A percentile compares a stretch with the other conserved stretches of the same genome.
Evolutionary conservation across 2,888 invertebrate genomes (phyloP).

Genomic region (Pseudococcus jackbeardsleyi): DNA sequence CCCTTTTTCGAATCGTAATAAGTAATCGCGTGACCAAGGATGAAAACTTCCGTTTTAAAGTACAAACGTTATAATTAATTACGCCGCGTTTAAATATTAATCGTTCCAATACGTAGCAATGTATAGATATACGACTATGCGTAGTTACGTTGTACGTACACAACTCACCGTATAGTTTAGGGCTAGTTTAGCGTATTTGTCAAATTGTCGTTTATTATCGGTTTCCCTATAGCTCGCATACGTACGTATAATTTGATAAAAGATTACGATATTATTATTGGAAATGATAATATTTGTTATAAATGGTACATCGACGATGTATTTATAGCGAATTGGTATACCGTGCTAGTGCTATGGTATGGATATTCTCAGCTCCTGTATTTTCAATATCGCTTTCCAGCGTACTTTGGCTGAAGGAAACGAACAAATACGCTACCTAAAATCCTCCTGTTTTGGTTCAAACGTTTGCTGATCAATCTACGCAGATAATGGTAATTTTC

Average conservation of each 20-base stretch:
- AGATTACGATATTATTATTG: constrained; percentile 42
- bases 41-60: constrained; percentile 31
- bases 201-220: constrained; percentile 23
- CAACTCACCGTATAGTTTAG: neutral
- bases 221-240: neutral
- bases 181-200: constrained; percentile 30
- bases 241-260: neutral
- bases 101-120: neutral
- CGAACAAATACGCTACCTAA: too few species aligned
- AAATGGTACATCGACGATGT: neutral
- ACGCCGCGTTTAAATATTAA: constrained; percentile 21
- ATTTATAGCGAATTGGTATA: too few species aligned
- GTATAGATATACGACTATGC: neutral
- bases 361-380: too few species aligned
- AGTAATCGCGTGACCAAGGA: constrained; percentile 15
- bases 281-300: constrained; percentile 2
- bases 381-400: too few species aligned
- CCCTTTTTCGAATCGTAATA: constrained; percentile 11
- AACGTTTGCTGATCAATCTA: too few species aligned
- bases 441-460: too few species aligned
- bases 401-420: too few species aligned
- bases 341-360: too few species aligned
- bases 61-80: constrained; percentile 32
- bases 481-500: too few species aligned
- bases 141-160: too few species aligned